phyloP scores from a whole-genome alignment of 2,113 vertebrate species.

The Rousettus leschenaultii region DNA sequence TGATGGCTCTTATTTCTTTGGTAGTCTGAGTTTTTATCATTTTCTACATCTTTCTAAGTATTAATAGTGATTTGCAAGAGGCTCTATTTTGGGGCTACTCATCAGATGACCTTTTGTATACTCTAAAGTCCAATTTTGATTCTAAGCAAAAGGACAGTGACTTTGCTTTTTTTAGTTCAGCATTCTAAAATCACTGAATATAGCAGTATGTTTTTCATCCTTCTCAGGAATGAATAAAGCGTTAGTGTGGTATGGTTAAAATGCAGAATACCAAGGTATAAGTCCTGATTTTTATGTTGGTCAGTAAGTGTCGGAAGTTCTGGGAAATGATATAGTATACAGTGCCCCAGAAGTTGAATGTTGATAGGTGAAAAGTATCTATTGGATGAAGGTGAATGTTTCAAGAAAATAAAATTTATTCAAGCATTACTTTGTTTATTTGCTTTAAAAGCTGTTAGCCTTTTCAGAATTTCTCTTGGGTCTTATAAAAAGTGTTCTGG shows the following conservation, averaged over 20 bases:
- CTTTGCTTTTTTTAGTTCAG: background rate
- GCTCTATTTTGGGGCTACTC: background rate
- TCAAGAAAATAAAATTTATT: slow-evolving; percentile 33
- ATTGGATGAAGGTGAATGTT: slow-evolving; percentile 9
- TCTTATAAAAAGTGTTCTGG: slow-evolving; percentile 27
- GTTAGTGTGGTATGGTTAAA: background rate
- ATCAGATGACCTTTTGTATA: background rate
- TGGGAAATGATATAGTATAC: background rate
- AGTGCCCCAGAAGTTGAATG: background rate
- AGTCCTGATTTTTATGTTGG: background rate
- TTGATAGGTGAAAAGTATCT: slow-evolving; percentile 34
- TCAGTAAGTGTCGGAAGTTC: background rate
- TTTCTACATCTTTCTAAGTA: slow-evolving; percentile 11
- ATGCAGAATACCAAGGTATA: background rate
- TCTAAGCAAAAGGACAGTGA: background rate
- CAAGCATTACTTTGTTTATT: slow-evolving; percentile 5
- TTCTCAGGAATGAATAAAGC: background rate
- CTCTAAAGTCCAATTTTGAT: background rate
- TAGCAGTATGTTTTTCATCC: slow-evolving; percentile 7
- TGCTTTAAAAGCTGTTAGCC: background rate
- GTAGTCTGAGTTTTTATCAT: background rate
- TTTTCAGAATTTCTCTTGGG: background rate
- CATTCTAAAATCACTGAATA: background rate
- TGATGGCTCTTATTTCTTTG: background rate
- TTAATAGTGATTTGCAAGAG: background rate